These are phyloP conservation scores for Tamias sibiricus DNA, from an alignment of 2,113 vertebrate genomes.

Conservation along the genomic window DNA sequence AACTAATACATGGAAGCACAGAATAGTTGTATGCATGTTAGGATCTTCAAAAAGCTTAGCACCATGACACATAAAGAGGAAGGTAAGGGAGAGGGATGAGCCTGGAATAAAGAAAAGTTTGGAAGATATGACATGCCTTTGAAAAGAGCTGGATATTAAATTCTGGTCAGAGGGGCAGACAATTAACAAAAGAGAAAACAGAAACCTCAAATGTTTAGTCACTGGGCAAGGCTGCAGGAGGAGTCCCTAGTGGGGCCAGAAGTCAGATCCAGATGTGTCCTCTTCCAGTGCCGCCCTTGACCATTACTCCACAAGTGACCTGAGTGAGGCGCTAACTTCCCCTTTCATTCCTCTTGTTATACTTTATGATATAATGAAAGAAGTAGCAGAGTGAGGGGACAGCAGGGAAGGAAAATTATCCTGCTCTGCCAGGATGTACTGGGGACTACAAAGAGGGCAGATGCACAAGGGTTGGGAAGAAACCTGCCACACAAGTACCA, in stretches of 20 bases:
- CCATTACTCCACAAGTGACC: not conserved
- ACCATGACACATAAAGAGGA: not conserved
- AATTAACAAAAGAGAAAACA: not conserved
- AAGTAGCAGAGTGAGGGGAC: not conserved
- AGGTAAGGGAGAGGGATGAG: not conserved
- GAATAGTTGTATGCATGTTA: not conserved
- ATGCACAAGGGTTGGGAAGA: constrained; percentile 8
- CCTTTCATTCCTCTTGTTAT: not conserved
- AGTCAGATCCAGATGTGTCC: not conserved
- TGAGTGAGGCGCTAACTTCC: not conserved
- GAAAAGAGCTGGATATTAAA: not conserved
- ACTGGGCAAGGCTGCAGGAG: not conserved
- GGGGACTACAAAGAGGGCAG: constrained; percentile 4
- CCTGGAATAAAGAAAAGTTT: not conserved
- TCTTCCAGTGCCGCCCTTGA: not conserved
- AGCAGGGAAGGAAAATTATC: not conserved
- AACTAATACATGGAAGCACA: not conserved
- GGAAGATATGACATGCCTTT: not conserved
- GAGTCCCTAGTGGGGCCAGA: not conserved
- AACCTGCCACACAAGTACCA: not conserved
- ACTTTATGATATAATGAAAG: not conserved
- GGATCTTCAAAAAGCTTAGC: not conserved
- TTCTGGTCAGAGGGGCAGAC: not conserved
- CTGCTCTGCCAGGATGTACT: not conserved
- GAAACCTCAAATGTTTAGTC: not conserved